Conservation (phyloP, 2,888 invertebrate species). For the Drosophila paranaensis region DNA sequence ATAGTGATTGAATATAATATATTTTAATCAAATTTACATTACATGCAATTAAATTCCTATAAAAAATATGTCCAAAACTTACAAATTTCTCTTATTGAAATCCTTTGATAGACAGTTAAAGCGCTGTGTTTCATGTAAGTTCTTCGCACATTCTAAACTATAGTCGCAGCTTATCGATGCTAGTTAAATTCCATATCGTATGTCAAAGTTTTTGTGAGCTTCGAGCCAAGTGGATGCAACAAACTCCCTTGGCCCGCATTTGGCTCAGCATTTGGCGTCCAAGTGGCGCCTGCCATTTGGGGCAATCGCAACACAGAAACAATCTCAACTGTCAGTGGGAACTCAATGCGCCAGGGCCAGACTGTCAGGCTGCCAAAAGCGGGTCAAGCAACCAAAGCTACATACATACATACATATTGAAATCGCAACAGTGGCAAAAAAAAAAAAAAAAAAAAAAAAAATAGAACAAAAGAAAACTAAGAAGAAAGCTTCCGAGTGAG, state of each 20-base stretch:
- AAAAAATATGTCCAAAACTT: too few species aligned
- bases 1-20: too few species aligned
- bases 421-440: conserved; percentile 45
- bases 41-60: too few species aligned
- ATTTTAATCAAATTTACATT: too few species aligned
- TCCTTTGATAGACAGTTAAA: background rate
- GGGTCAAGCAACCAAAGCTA: conserved; percentile 56
- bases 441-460: conserved; percentile 17
- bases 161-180: conserved; percentile 17
- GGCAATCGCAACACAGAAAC: conserved; percentile 40
- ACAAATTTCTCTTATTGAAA: background rate
- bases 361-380: conserved; percentile 76
- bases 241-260: conserved; percentile 32
- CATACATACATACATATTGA: conserved; percentile 49
- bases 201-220: conserved; percentile 15
- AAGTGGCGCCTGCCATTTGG: conserved; percentile 45
- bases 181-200: conserved; percentile 14
- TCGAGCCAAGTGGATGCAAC: conserved; percentile 12
- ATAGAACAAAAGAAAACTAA: background rate
- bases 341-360: conserved; percentile 61
- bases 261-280: conserved; percentile 41
- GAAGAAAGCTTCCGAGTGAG: background rate
- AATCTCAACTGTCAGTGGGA: conserved; percentile 55
- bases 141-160: background rate
- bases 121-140: background rate